Evolutionary conservation across 1,140 invertebrate species (phyloP).

Genomic region (Pseudachorutes palmiensis): DNA sequence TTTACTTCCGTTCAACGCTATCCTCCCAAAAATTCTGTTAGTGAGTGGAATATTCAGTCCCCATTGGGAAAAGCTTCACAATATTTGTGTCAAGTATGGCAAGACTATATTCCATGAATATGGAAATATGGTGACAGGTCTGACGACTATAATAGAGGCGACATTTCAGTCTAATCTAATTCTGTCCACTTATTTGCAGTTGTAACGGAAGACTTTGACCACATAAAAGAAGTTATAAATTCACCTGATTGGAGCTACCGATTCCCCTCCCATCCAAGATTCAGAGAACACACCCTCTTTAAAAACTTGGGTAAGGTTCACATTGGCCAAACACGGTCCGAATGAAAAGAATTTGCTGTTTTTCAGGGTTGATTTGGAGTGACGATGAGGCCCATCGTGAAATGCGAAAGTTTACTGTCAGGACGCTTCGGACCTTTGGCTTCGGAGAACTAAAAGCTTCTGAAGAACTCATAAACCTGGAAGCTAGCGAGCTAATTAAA

Average conservation of each 20-base stretch:
- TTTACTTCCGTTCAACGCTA: no score
- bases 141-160: no score
- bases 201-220: background rate
- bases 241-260: background rate
- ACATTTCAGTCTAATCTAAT: no score
- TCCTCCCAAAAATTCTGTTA: no score
- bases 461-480: background rate
- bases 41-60: no score
- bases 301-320: background rate
- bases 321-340: background rate
- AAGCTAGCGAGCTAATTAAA: conserved; percentile 11
- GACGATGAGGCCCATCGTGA: background rate
- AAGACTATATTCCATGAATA: no score
- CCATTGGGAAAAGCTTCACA: no score
- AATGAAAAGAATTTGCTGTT: background rate
- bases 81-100: no score
- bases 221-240: background rate
- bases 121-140: no score
- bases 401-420: background rate
- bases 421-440: background rate
- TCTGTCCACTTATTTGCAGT: background rate
- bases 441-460: conserved; percentile 13
- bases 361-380: conserved; percentile 4
- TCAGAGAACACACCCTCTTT: background rate
- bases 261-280: background rate